Evolutionary conservation across 2,888 invertebrate species (phyloP), one percentile per base, ranked within the genome.

Genomic region (Tinea pellionella): DNA sequence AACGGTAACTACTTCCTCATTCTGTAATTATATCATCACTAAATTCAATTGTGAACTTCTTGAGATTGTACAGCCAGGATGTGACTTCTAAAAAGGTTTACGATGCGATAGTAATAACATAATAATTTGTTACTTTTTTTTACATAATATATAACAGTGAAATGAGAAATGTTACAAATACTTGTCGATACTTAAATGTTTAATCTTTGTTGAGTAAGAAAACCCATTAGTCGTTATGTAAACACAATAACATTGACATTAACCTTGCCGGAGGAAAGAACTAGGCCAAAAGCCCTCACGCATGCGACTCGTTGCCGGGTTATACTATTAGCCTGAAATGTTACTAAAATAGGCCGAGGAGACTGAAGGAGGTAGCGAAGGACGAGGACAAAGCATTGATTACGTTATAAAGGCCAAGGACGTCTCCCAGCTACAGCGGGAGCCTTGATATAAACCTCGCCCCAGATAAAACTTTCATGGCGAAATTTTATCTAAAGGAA

Each of bases 1-100:
- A 72, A 74, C 73, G 71, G 72, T 69, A 70, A 70, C 64, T 71
- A 71, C 74, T 76, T 76, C 75, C 75, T 74, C 70, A n/a, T 47
- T n/a, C 47, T 16, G n/a, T 47, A 47, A 47, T 47, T 47, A 47
- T 47, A 47, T 47, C 47, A 47, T 47, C 47, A 47, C 47, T 47
- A 16, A 47, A 47, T 47, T 47, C 15, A 47, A 47, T 47, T 47
- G 47, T 15, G 47, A 47, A 9, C 15, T 16, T 47, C 13, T 47
- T 47, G 13, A 47, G 47, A 15, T 47, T 15, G 37, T 37, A 37
- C 9, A 37, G 11, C 11, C 37, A 37, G 37, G 37, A 37, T 37
- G 37, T 9, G 1, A n/a, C 37, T 1, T 2, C 9, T 37, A 37
- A 37, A 37, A 37, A 37, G 37, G 37, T 37, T 37, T 6, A 2